A percentile compares a stretch with the other conserved stretches of the same genome.
Evolutionary conservation across 2,797 vertebrate species (phyloP).

Genomic region (Amazonetta brasiliensis): DNA sequence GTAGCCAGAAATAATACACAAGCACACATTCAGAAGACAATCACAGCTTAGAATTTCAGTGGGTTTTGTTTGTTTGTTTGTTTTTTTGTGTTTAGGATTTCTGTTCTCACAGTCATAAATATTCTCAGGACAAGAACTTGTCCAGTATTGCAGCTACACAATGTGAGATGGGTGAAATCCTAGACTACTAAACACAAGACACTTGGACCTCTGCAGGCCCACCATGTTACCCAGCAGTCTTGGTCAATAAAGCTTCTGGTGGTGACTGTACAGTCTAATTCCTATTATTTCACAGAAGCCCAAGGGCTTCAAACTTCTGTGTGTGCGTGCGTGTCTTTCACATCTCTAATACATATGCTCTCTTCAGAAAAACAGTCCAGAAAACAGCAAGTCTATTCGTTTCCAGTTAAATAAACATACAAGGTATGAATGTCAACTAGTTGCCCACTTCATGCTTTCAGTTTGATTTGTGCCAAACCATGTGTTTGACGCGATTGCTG

Average conservation of each 20-base stretch:
- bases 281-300: not conserved
- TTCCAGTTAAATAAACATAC: not conserved
- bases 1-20: slow-evolving; percentile 43
- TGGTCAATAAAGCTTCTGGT: not conserved
- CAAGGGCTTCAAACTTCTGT: not conserved
- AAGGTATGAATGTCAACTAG: not conserved
- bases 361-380: not conserved
- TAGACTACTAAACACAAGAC: not conserved
- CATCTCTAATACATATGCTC: not conserved
- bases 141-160: not conserved
- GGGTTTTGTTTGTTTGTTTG: not conserved
- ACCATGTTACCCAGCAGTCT: not conserved
- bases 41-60: not conserved
- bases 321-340: too few species aligned
- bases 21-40: not conserved
- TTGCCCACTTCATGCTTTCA: not conserved
- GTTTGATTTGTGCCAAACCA: not conserved
- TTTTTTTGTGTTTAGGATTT: not conserved
- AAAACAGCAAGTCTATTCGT: slow-evolving; percentile 22
- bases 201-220: not conserved
- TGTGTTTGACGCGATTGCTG: not conserved
- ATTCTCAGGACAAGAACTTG: not conserved
- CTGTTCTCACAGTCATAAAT: not conserved
- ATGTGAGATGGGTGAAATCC: not conserved
- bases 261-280: not conserved